Base-by-base conservation (phyloP, 2,113 vertebrate genomes). In the Sapayoa aenigma region DNA sequence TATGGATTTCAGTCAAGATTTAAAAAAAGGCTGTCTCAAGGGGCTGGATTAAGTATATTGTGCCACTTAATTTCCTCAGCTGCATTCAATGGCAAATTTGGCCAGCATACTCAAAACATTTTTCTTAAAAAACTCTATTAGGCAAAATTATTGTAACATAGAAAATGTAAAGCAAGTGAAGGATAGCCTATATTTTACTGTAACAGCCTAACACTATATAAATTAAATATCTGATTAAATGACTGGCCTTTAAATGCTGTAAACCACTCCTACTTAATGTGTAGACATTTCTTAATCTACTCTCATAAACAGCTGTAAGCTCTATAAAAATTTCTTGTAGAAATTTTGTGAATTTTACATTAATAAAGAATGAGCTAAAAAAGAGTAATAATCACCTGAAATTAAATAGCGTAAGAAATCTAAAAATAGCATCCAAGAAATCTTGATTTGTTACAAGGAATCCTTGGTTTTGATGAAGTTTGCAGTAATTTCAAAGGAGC, bases 11-110 rank as follows among this genome's bases (percentile, higher is more conserved):
- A 96, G 95, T 95, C 95, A 95, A 83, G 89, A 93, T 78, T 96
- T 94, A 94, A 96, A 94, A 96, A 96, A 97, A 88, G 96, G 87
- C 81, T 93, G 65, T 94, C 95, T 95, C 77, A 0, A 85, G 92
- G 74, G 92, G 71, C 46, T 24, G 30, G 68, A 86, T 47, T 63
- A 44, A 96, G 82, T 91, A 92, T 74, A 84, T 94, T 84, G 75
- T 90, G 89, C 91, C 87, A 96, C 94, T 96, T 96, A 44, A 93
- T 91, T 89, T 96, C 84, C 89, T 87, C 89, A 85, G n/a, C 39
- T 73, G 21, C 58, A 65, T 72, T 95, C 86, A 90, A 84, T 94
- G 84, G 22, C 21, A 56, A 78, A 91, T 75, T 94, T 91, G 91
- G 95, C 83, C 56, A 76, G 66, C 14, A 12, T 13, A 33, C 14